Evolutionary conservation across 2,888 invertebrate genomes (phyloP), one percentile per base, ranked within the genome.

Genomic region (Pimpla rufipes): DNA sequence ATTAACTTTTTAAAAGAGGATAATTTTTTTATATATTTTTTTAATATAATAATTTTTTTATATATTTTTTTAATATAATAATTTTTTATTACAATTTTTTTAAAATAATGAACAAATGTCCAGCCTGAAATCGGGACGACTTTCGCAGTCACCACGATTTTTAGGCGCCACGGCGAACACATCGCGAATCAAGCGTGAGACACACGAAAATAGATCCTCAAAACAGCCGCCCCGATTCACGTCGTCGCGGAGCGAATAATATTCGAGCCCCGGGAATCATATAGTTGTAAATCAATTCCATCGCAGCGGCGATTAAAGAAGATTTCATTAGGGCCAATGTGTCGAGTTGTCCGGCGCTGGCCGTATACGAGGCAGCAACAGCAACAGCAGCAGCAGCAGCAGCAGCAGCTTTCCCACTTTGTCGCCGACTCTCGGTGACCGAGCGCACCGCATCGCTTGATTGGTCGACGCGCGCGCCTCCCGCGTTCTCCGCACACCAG

Each of bases 251-350:
- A 21, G 21, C 52, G 79, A 83, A 62, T 55, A 42, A 76, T 62
- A 67, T 71, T 73, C 67, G 64, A 62, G 23, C 45, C n/a, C n/a
- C 47, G 55, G 55, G 77, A 71, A 77, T 78, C 47, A 73, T 73
- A 74, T 71, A 81, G 78, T 86, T 86, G 81, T 85, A 86, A 87
- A 87, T 87, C 86, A 87, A 86, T 87, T 85, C 81, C 64, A 78
- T 77, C 75, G 85, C 78, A 86, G 86, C 86, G 83, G 85, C 90
- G 90, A 92, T 91, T 91, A 90, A 91, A 90, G 88, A 90, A 91
- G 92, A 92, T 92, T 92, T 92, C 89, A 92, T 91, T 91, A 91
- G 89, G 89, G 88, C 89, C 91, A 90, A 90, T 91, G 85, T 85
- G 88, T 88, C 87, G 88, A 87, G 87, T 87, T 88, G 89, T 16